Conservation (phyloP, 2,797 vertebrate genomes). For the Platyrinchus mystaceus region DNA sequence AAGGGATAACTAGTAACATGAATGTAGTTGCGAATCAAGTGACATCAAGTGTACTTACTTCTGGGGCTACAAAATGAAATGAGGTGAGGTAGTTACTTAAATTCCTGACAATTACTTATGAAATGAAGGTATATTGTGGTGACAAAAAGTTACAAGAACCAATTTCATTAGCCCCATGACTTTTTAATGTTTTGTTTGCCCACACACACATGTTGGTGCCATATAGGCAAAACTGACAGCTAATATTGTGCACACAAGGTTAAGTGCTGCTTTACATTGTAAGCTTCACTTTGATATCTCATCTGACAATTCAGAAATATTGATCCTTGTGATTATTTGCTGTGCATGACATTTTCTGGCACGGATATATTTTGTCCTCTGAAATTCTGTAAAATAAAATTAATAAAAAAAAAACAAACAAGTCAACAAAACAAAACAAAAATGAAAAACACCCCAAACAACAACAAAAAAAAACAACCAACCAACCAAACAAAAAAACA, state of each 20-base stretch:
- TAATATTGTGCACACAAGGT: background rate
- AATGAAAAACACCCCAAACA: background rate
- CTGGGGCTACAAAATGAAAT: constrained; percentile 17
- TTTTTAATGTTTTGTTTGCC: background rate
- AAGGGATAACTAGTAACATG: constrained; percentile 51
- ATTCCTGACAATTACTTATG: background rate
- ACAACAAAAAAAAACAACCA: no score
- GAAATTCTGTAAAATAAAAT: background rate
- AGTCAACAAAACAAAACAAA: background rate
- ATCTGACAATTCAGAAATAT: background rate
- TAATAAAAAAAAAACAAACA: background rate
- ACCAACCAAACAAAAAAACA: background rate
- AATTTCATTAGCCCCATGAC: background rate
- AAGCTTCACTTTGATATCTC: background rate
- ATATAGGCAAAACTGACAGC: background rate
- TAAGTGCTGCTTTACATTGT: background rate
- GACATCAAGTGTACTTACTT: constrained; percentile 35
- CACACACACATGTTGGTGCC: background rate
- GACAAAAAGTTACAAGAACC: background rate
- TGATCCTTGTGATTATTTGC: background rate
- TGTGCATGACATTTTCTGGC: background rate
- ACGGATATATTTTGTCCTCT: background rate
- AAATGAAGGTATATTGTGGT: background rate
- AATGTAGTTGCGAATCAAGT: constrained; percentile 39
- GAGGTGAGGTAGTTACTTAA: background rate